Conservation (phyloP, 2,113 vertebrate species). For the Arenaria interpres region DNA sequence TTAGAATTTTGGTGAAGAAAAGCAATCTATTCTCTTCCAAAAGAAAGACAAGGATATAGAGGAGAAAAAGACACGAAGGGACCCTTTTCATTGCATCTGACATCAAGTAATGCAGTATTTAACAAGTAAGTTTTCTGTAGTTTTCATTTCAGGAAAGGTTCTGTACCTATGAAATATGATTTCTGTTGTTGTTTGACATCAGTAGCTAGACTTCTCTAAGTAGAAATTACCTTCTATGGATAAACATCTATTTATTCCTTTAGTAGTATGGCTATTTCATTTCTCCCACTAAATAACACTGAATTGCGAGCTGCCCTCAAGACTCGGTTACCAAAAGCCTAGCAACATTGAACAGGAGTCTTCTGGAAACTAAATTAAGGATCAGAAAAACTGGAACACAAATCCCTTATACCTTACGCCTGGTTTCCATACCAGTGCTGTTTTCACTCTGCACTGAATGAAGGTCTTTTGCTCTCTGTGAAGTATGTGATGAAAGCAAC, state of each 20-base stretch:
- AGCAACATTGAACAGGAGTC: neutral
- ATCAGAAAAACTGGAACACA: neutral
- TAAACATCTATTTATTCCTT: neutral
- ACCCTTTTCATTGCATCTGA: neutral
- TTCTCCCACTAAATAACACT: neutral
- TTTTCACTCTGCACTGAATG: neutral
- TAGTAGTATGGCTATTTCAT: neutral
- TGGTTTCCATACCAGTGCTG: neutral
- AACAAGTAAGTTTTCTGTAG: neutral
- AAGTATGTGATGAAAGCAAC: neutral
- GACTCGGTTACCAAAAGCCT: neutral
- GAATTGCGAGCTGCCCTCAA: neutral
- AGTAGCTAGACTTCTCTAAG: neutral
- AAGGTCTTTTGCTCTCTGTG: neutral
- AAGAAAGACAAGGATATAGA: neutral
- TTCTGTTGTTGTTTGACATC: neutral
- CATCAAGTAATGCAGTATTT: neutral
- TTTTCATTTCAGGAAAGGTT: neutral
- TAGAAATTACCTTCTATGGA: neutral
- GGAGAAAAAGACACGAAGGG: neutral
- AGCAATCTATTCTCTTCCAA: neutral
- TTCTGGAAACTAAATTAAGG: neutral
- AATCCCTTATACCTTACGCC: neutral
- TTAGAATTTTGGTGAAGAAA: neutral
- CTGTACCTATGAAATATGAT: neutral